Evolutionary conservation across 2,888 invertebrate genomes (phyloP).

Genomic region (Tinea semifulvella): DNA sequence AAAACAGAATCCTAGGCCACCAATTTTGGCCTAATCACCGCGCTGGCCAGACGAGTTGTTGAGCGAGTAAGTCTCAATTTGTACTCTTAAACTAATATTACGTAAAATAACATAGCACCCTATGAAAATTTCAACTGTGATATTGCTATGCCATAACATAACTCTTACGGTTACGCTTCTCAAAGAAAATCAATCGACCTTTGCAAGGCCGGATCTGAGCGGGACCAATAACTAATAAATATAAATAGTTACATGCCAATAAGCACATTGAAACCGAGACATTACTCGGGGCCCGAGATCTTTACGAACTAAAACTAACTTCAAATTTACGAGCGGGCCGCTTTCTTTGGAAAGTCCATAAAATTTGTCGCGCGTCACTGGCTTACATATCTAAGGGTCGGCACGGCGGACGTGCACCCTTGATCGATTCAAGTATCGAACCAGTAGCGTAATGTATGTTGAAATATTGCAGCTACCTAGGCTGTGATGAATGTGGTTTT

Average conservation of each 20-base stretch:
- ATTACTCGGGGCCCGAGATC: conserved; percentile 35
- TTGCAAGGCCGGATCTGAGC: too few species aligned
- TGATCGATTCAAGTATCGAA: conserved; percentile 1
- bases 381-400: conserved; percentile 20
- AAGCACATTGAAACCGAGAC: background rate
- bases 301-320: conserved; percentile 51
- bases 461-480: too few species aligned
- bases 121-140: too few species aligned
- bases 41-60: too few species aligned
- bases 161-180: too few species aligned
- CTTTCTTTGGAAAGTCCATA: conserved; percentile 16
- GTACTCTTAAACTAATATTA: too few species aligned
- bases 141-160: too few species aligned
- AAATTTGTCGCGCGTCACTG: conserved; percentile 34
- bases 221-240: conserved; percentile 6
- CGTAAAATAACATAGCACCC: too few species aligned
- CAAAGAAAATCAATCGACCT: conserved; percentile 12
- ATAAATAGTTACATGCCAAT: conserved; percentile 12
- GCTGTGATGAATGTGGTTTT: background rate
- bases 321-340: conserved; percentile 17
- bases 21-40: too few species aligned
- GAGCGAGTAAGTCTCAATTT: too few species aligned
- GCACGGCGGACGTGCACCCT: background rate
- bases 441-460: too few species aligned
- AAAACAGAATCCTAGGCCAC: too few species aligned